Base-by-base conservation (phyloP, 1,140 invertebrate species). In the Trichonephila inaurata region DNA sequence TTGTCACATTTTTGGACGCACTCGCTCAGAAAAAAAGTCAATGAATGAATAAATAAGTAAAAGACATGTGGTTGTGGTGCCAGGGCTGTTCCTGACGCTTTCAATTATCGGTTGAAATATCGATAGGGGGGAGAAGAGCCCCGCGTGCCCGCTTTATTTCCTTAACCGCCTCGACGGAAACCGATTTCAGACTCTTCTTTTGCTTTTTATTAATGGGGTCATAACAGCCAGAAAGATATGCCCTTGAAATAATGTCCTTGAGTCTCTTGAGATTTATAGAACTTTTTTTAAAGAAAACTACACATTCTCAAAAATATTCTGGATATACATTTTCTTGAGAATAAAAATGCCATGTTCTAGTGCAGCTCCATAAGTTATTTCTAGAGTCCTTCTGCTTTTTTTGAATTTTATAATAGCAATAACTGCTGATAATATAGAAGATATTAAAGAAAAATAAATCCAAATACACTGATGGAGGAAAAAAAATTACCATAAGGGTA, bases 31-130 rank as follows among this genome's bases (percentile, higher is more conserved):
- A 77, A 77, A 69, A 28, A 24, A 24, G 66, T 8, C 3, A 12
- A 66, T 66, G 64, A 18, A 51, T 19, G 24, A 51, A 82, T 5
- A 21, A 83, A 21, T 21, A 83, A 28, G n/a, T 58, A 58, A 83
- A 58, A 12, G 2, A 12, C 40, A 58, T 83, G 82, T 58, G 82
- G 40, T 83, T 51, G 21, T 7, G 82, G 40, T 58, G 51, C 51
- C 7, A 10, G 51, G 51, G 51, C 40, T 83, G 82, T 83, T 83
- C n/a, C 82, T 83, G 82, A 83, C 82, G 82, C 82, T 83, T 83
- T 83, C 82, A 83, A 83, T 83, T 83, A 83, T 83, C 82, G 82
- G 82, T 44, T 58, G 21, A 8, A 3, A 19, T 5, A 83, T 83
- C 82, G 82, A 83, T 83, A 19, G 44, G 6, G 51, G 18, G 14